Percentiles rank a stretch among this genome's conserved stretches.
phyloP scores from a whole-genome alignment of 1,140 invertebrate species.

The Teleogryllus occipitalis region DNA sequence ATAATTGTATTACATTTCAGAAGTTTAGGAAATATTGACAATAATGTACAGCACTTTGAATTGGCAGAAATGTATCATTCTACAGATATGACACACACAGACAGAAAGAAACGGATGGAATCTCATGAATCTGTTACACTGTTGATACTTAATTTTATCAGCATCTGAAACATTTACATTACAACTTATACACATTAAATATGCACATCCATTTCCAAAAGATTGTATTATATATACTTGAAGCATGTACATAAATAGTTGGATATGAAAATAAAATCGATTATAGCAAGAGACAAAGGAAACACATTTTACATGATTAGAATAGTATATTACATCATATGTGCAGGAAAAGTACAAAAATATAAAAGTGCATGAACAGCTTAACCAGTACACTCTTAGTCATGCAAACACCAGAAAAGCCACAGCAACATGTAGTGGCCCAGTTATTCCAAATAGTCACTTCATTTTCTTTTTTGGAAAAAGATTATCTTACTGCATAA shows the following conservation, averaged over 20 bases:
- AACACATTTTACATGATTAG: not conserved
- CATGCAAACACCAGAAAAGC: too few species aligned
- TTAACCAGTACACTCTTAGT: not conserved
- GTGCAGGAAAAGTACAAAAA: conserved; percentile 25
- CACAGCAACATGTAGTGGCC: too few species aligned
- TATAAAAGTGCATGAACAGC: conserved; percentile 22
- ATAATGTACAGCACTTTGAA: not conserved
- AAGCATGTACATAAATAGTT: not conserved
- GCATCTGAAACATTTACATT: not conserved
- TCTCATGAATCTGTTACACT: not conserved
- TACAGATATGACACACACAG: too few species aligned
- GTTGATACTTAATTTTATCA: not conserved
- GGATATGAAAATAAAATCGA: not conserved
- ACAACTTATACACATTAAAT: conserved; percentile 2
- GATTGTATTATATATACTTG: not conserved
- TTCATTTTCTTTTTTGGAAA: too few species aligned
- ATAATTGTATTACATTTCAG: not conserved
- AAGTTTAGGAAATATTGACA: not conserved
- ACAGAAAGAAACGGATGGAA: not conserved
- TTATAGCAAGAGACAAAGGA: not conserved
- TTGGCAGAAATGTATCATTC: not conserved
- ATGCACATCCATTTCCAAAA: not conserved
- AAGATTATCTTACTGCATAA: too few species aligned
- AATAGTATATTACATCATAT: conserved; percentile 17
- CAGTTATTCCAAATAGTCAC: too few species aligned